phyloP scores from a whole-genome alignment of 2,797 vertebrate species.

The Melanogrammus aeglefinus region DNA sequence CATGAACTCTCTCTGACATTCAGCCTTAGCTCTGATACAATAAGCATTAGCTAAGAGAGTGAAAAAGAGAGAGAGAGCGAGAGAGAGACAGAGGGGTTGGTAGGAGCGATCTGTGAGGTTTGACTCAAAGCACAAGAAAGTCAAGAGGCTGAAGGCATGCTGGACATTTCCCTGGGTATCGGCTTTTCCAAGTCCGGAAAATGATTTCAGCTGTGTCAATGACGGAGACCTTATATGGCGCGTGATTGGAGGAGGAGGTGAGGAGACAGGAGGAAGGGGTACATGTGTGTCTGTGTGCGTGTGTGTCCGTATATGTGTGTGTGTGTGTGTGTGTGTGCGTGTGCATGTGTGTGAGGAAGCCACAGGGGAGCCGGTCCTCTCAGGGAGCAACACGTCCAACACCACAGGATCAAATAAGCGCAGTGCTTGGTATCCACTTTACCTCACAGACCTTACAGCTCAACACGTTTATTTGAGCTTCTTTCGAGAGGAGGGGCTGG shows the following conservation, averaged over 20 bases:
- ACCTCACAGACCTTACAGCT: slow-evolving; percentile 24
- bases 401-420: slow-evolving; percentile 61
- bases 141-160: slow-evolving; percentile 54
- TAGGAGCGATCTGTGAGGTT: slow-evolving; percentile 56
- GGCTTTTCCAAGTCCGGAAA: slow-evolving; percentile 60
- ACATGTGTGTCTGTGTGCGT: not conserved
- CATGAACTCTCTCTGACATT: not conserved
- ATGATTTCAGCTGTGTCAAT: slow-evolving; percentile 73
- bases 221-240: slow-evolving; percentile 67
- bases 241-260: slow-evolving; percentile 32
- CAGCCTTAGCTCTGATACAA: not conserved
- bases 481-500: slow-evolving; percentile 36
- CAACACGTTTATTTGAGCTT: slow-evolving; percentile 50
- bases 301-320: not conserved
- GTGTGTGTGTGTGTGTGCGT: too few relatives aligned
- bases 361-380: slow-evolving; percentile 35
- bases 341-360: slow-evolving; percentile 8
- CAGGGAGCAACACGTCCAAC: slow-evolving; percentile 33
- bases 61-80: slow-evolving; percentile 34
- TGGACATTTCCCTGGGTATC: slow-evolving; percentile 54
- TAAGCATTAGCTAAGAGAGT: not conserved
- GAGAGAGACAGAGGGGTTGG: slow-evolving; percentile 4
- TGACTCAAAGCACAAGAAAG: slow-evolving; percentile 73
- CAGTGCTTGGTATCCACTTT: slow-evolving; percentile 28
- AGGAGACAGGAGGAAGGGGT: slow-evolving; percentile 54